Conservation (phyloP, 1,140 invertebrate genomes). For the Drosophila orosa region DNA sequence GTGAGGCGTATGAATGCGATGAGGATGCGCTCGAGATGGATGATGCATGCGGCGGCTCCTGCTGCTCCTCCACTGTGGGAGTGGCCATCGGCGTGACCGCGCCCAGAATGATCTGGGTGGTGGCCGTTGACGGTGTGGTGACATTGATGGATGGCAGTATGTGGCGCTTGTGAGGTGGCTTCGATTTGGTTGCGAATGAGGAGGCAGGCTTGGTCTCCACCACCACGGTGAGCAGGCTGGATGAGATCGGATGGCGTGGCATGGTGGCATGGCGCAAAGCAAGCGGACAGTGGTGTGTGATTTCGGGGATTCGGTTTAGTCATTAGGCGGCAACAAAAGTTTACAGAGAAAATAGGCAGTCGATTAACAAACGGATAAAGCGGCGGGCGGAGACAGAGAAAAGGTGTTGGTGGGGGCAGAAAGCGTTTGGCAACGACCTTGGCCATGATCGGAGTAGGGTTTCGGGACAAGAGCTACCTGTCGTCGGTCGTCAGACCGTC, state of each 20-base stretch:
- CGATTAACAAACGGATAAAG: slow-evolving; percentile 74
- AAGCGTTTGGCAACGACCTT: slow-evolving; percentile 28
- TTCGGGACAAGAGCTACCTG: slow-evolving; percentile 38
- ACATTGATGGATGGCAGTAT: slow-evolving; percentile 76
- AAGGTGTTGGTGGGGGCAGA: slow-evolving; percentile 11
- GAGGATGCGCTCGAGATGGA: slow-evolving; percentile 58
- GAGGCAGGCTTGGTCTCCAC: slow-evolving; percentile 21
- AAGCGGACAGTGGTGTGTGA: slow-evolving; percentile 52
- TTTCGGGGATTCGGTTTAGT: slow-evolving; percentile 30
- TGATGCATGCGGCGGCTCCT: slow-evolving; percentile 29
- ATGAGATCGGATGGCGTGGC: slow-evolving; percentile 28
- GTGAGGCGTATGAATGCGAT: slow-evolving; percentile 64
- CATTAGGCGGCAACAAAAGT: slow-evolving; percentile 73
- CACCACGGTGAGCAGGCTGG: slow-evolving; percentile 56
- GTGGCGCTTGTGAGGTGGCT: slow-evolving; percentile 66
- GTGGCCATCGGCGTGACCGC: slow-evolving; percentile 42
- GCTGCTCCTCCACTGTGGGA: slow-evolving; percentile 21
- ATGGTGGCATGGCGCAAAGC: slow-evolving; percentile 51
- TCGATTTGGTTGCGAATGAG: slow-evolving; percentile 43
- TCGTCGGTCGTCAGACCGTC: slow-evolving; percentile 30
- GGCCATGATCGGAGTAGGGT: slow-evolving; percentile 6
- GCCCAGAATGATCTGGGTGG: slow-evolving; percentile 74
- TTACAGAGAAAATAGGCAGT: slow-evolving; percentile 76
- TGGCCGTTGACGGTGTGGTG: slow-evolving; percentile 74
- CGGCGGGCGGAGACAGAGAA: slow-evolving; percentile 41